These are phyloP conservation scores for Cyanistes caeruleus DNA, from an alignment of 2,113 vertebrate genomes.

Conservation along the genomic window DNA sequence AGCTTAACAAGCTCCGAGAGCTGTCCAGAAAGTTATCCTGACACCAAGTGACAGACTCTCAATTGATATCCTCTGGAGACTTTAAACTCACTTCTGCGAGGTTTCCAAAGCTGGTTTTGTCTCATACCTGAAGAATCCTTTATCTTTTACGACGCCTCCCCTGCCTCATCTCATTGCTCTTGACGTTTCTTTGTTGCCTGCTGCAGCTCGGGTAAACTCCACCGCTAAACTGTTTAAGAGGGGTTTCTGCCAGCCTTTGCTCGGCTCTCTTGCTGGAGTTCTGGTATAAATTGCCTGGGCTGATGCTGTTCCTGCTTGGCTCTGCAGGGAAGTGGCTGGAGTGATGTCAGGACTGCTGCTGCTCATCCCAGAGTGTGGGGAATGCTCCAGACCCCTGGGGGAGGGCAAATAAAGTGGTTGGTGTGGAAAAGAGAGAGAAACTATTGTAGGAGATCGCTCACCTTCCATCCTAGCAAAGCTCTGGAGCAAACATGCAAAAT, in stretches of 20 bases:
- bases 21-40: slow-evolving; percentile 71
- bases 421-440: background rate
- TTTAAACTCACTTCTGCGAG: slow-evolving; percentile 60
- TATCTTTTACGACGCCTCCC: slow-evolving; percentile 48
- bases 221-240: background rate
- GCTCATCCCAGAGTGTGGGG: background rate
- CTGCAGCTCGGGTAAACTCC: slow-evolving; percentile 9
- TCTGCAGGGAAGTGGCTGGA: background rate
- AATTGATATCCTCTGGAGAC: slow-evolving; percentile 70
- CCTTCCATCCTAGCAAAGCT: background rate
- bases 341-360: rapidly evolving
- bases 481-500: background rate
- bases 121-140: slow-evolving; percentile 60
- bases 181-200: slow-evolving; percentile 67
- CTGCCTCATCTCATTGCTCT: slow-evolving; percentile 40
- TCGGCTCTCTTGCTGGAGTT: background rate
- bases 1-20: slow-evolving; percentile 68
- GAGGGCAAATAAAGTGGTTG: background rate
- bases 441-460: rapidly evolving
- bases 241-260: background rate
- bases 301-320: background rate
- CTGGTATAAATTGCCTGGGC: background rate
- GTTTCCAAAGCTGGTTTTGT: slow-evolving; percentile 66
- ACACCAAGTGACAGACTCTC: slow-evolving; percentile 73
- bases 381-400: background rate